A percentile compares a stretch with the other conserved stretches of the same genome.
These are phyloP conservation scores for Deroplatys truncata DNA, from an alignment of 2,888 invertebrate genomes.

Conservation along the genomic window DNA sequence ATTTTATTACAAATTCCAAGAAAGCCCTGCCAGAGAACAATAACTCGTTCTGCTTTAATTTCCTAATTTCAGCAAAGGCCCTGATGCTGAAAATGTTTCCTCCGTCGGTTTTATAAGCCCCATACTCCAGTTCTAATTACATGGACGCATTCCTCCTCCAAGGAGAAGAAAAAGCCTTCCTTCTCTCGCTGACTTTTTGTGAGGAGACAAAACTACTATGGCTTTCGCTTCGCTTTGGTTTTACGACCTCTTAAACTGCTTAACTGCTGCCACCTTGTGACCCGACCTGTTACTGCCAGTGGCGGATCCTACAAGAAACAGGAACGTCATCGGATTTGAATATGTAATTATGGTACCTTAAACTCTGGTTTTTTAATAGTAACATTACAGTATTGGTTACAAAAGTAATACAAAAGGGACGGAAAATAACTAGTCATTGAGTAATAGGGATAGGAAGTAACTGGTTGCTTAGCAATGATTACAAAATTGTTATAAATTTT, in stretches of 20 bases:
- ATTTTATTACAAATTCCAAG: too few species aligned
- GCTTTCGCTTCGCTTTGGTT: not conserved
- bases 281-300: not conserved
- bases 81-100: conserved; percentile 4
- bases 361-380: too few species aligned
- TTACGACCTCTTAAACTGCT: conserved; percentile 11
- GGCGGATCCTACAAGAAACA: not conserved
- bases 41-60: not conserved
- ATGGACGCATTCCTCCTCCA: not conserved
- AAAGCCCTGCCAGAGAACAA: too few species aligned
- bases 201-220: not conserved
- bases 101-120: not conserved
- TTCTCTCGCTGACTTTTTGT: not conserved
- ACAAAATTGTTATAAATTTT: too few species aligned
- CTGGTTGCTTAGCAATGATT: too few species aligned
- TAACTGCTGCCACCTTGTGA: not conserved
- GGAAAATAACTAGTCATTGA: too few species aligned
- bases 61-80: conserved; percentile 6
- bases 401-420: too few species aligned
- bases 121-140: conserved; percentile 3
- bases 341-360: too few species aligned
- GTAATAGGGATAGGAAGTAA: too few species aligned
- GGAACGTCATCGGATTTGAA: too few species aligned
- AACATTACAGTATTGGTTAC: too few species aligned
- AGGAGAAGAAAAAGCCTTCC: not conserved